Percentiles rank a stretch among this genome's conserved stretches.
phyloP scores from a whole-genome alignment of 2,797 vertebrate genomes.

The Gobio occitaniae region DNA sequence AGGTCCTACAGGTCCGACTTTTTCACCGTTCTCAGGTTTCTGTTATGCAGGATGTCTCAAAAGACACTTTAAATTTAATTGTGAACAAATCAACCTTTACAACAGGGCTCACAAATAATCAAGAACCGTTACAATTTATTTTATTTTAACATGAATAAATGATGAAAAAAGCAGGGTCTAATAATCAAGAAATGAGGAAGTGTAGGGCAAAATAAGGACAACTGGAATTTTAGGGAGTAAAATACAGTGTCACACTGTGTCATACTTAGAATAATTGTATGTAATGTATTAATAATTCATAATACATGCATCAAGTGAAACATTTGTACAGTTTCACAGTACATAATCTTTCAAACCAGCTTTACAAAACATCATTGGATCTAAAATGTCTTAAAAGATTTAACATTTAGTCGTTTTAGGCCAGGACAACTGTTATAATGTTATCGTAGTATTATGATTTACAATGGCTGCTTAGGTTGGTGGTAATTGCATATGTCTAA shows the following conservation, averaged over 20 bases:
- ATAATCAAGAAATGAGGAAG: neutral
- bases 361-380: neutral
- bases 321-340: no score
- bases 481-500: no score
- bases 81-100: neutral
- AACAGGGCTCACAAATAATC: neutral
- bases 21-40: neutral
- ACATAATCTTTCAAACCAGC: no score
- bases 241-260: neutral
- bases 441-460: neutral
- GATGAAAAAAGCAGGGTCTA: neutral
- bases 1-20: neutral
- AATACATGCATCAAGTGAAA: no score
- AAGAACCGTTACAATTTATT: neutral
- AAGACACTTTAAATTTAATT: neutral
- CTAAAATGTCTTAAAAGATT: neutral
- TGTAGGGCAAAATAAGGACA: conserved; percentile 3
- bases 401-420: neutral
- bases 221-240: neutral
- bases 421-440: conserved; percentile 2
- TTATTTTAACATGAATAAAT: neutral
- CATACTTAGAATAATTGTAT: neutral
- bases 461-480: no score
- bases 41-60: neutral
- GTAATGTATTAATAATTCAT: neutral